Conservation (phyloP, 2,797 vertebrate species). For the Sebastes cheni region DNA sequence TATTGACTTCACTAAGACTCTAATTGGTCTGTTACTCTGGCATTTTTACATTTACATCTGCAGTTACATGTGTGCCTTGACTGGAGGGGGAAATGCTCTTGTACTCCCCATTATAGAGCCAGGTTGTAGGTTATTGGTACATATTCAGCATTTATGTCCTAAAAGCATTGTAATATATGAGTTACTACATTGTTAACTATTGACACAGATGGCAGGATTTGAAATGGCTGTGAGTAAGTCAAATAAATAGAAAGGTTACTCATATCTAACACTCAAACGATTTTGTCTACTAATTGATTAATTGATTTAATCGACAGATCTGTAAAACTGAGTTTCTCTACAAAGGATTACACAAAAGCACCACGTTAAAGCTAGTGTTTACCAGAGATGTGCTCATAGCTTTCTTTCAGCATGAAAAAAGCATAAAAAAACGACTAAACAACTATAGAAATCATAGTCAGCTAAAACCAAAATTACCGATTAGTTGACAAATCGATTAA, state of each 20-base stretch:
- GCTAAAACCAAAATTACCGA: background rate
- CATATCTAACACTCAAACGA: background rate
- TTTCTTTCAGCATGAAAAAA: background rate
- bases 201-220: background rate
- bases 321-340: background rate
- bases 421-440: background rate
- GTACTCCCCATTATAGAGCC: background rate
- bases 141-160: background rate
- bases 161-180: background rate
- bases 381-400: background rate
- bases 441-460: background rate
- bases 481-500: background rate
- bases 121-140: background rate
- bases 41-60: background rate
- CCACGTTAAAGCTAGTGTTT: too few relatives aligned
- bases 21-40: background rate
- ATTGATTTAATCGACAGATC: background rate
- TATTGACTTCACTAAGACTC: background rate
- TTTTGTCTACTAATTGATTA: background rate
- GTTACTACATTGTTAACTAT: background rate
- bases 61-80: background rate
- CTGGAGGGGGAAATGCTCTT: background rate
- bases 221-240: background rate
- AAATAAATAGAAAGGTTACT: background rate
- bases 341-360: background rate